These are phyloP conservation scores for Emydura subglobosa DNA, from an alignment of 2,113 vertebrate genomes.

Conservation along the genomic window DNA sequence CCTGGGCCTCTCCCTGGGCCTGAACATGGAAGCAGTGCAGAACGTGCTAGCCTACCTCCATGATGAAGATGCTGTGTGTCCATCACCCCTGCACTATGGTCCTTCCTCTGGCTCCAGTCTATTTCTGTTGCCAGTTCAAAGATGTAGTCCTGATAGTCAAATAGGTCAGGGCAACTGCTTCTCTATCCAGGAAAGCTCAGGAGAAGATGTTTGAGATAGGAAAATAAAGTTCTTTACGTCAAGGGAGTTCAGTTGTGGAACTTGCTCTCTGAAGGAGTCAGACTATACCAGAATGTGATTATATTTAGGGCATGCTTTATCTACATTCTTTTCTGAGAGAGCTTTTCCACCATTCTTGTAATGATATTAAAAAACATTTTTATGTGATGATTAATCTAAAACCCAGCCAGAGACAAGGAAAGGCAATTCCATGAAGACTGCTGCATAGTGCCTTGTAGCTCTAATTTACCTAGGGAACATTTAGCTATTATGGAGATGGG, in stretches of 20 bases:
- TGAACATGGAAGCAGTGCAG: neutral
- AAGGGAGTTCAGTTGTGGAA: neutral
- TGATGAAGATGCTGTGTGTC: neutral
- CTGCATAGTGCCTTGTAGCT: fast-evolving
- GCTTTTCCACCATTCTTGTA: fast-evolving
- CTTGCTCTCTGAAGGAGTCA: no score
- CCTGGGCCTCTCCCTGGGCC: neutral
- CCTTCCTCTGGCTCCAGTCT: neutral
- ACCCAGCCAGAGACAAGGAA: neutral
- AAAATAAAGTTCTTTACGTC: neutral
- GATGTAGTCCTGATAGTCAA: neutral
- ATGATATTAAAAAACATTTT: neutral
- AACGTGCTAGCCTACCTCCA: fast-evolving
- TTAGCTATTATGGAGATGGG: neutral
- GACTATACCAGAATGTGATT: neutral
- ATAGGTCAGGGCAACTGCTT: neutral
- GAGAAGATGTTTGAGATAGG: neutral
- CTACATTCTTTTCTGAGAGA: neutral
- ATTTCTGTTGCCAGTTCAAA: neutral
- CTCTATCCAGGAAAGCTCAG: neutral
- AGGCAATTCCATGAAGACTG: neutral
- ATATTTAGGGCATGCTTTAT: fast-evolving
- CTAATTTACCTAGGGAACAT: neutral
- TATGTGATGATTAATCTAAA: neutral
- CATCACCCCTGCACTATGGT: neutral